Base-by-base conservation (phyloP, 2,113 vertebrate species). In the Martes martes region DNA sequence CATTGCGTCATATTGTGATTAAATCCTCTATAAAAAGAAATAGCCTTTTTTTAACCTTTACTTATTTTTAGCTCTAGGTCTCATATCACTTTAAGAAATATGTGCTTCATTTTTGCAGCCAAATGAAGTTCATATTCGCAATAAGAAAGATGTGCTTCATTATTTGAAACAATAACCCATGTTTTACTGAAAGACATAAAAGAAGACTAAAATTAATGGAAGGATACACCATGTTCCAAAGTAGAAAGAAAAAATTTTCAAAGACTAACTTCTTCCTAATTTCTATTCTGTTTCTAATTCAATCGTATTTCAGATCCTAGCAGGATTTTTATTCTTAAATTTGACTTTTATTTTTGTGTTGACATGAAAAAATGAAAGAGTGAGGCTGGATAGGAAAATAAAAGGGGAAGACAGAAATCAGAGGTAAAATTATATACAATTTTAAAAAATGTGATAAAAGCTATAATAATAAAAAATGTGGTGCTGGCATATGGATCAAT, bases 81-180 rank as follows among this genome's bases (percentile, higher is more conserved):
- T 92, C 89, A 95, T 74, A 94, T 94, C 73, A 76, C 79, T 73
- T 98, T 78, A 95, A 93, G 45, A 97, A 96, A 95, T 76, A 91
- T 55, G 11, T 91, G 82, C 14, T 94, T 92, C 36, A 67, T 82
- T 84, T 91, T 69, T 89, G 28, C 24, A 92, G 36, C 47, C 55
- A 96, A 89, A 96, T 73, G 23, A 89, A 36, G 33, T 80, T 88
- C 81, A 96, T n/a, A 45, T 92, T 93, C 94, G 23, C 39, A 90
- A 11, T 74, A 83, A 96, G 74, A 89, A 96, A 89, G 63, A 88
- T 81, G 47, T 88, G 36, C 26, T 92, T 97, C 45, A 82, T 93
- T 91, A 24, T 85, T 84, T 97, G 91, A 95, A 80, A 95, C 18
- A 83, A 85, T 91, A 94, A 42, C n/a, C n/a, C 33, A 55, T 61